Percentiles rank a stretch among this genome's conserved stretches.
phyloP scores from a whole-genome alignment of 2,888 invertebrate genomes.

The Brachyopa scutellaris region DNA sequence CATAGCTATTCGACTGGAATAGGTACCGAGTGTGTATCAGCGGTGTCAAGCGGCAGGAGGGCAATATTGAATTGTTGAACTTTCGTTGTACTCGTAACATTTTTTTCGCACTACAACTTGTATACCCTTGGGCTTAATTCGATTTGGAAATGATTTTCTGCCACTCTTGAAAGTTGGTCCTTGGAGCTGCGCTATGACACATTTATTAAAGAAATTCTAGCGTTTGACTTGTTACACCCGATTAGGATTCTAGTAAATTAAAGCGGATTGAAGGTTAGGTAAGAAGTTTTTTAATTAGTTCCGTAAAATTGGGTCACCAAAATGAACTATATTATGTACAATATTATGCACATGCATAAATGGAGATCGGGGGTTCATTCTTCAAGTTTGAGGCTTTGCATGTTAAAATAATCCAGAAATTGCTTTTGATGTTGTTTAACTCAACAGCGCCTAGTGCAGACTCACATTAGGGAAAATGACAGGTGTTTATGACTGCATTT shows the following conservation, averaged over 20 bases:
- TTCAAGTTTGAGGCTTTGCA: no score
- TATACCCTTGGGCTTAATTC: constrained; percentile 47
- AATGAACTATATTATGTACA: no score
- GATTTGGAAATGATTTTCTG: constrained; percentile 54
- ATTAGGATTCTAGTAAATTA: constrained; percentile 17
- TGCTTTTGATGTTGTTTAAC: no score
- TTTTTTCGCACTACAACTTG: no score
- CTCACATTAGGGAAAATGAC: no score
- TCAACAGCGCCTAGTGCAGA: no score
- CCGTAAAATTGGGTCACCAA: background rate
- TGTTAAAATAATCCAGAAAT: no score
- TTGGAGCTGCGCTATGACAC: background rate
- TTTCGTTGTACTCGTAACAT: constrained; percentile 47
- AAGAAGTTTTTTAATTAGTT: constrained; percentile 23
- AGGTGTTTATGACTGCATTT: no score
- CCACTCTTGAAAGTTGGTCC: constrained; percentile 41
- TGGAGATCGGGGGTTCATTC: no score
- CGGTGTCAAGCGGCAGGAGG: background rate
- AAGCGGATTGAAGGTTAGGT: background rate
- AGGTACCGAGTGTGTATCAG: no score
- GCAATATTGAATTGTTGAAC: constrained; percentile 49
- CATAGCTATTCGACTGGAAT: no score
- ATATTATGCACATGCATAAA: no score
- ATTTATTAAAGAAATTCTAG: constrained; percentile 40
- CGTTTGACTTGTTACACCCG: constrained; percentile 29